A percentile compares a stretch with the other conserved stretches of the same genome.
These are phyloP conservation scores for Diabrotica virgifera DNA, from an alignment of 1,140 invertebrate genomes.

Conservation along the genomic window DNA sequence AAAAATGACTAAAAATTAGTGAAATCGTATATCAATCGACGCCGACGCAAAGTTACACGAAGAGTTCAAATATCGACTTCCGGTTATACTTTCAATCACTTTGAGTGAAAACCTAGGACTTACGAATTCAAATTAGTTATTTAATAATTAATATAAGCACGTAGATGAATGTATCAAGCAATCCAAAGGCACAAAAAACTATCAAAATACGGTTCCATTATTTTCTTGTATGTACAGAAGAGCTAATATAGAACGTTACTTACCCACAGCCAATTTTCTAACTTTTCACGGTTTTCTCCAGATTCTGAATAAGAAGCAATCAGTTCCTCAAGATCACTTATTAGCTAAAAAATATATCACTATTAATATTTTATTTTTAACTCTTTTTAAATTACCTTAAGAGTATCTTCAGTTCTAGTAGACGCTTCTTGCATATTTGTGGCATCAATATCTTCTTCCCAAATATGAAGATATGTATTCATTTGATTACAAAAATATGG, in stretches of 20 bases:
- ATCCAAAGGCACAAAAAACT: too few species aligned
- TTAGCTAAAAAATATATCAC: constrained; percentile 42
- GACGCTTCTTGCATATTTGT: constrained; percentile 48
- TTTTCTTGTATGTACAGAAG: too few species aligned
- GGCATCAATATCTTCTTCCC: constrained; percentile 52
- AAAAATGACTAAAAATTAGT: too few species aligned
- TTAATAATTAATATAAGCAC: too few species aligned
- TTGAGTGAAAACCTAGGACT: too few species aligned
- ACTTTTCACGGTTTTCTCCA: neutral
- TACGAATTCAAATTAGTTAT: too few species aligned
- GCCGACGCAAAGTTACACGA: too few species aligned
- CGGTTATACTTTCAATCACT: too few species aligned
- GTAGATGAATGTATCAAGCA: too few species aligned
- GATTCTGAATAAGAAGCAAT: constrained; percentile 17
- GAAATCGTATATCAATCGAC: too few species aligned
- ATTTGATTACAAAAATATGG: constrained; percentile 55
- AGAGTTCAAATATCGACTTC: too few species aligned
- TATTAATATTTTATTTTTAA: neutral
- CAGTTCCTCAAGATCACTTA: constrained; percentile 50
- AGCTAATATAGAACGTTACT: constrained; percentile 1
- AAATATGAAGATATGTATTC: constrained; percentile 62
- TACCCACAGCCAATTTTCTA: constrained; percentile 52
- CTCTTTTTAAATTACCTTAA: constrained; percentile 40
- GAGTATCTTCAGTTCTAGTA: constrained; percentile 47
- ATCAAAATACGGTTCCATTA: too few species aligned